These are phyloP conservation scores for Chaetophractus vellerosus DNA, from an alignment of 2,797 vertebrate genomes.

Conservation along the genomic window DNA sequence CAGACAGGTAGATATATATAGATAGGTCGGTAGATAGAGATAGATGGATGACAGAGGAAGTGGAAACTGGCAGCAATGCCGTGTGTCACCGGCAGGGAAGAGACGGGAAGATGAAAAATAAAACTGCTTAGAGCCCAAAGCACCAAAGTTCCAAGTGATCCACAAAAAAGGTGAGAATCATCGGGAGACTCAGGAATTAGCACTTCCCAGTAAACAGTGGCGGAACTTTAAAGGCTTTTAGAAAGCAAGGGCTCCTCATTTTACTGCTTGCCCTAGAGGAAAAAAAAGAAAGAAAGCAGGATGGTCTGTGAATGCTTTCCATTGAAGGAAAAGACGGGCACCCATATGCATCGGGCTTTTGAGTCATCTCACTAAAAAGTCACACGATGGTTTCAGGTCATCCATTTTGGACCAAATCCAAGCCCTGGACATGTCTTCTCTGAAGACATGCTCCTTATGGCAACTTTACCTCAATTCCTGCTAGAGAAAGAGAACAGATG, in stretches of 20 bases:
- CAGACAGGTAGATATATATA: slow-evolving; percentile 77
- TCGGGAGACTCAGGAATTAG: neutral
- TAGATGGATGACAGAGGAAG: slow-evolving; percentile 78
- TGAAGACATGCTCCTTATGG: neutral
- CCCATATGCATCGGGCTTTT: neutral
- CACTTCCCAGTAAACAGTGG: slow-evolving; percentile 43
- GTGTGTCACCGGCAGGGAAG: slow-evolving; percentile 69
- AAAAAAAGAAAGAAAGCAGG: neutral
- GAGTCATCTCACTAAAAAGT: neutral
- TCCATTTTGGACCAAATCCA: neutral
- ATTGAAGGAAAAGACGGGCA: neutral
- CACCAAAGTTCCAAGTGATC: slow-evolving; percentile 62
- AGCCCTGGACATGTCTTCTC: neutral
- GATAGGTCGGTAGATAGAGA: slow-evolving; percentile 58
- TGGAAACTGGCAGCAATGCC: slow-evolving; percentile 78
- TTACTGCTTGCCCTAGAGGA: slow-evolving; percentile 21
- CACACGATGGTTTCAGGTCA: neutral
- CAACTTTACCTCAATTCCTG: neutral
- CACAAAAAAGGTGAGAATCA: slow-evolving; percentile 45
- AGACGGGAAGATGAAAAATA: slow-evolving; percentile 78
- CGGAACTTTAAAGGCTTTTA: slow-evolving; percentile 43
- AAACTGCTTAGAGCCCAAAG: slow-evolving; percentile 78
- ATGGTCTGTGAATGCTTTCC: neutral
- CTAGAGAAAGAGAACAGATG: neutral
- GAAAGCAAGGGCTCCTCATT: slow-evolving; percentile 6